These are phyloP conservation scores for Sciurus vulgaris DNA, from an alignment of 2,797 vertebrate species.

Conservation along the genomic window DNA sequence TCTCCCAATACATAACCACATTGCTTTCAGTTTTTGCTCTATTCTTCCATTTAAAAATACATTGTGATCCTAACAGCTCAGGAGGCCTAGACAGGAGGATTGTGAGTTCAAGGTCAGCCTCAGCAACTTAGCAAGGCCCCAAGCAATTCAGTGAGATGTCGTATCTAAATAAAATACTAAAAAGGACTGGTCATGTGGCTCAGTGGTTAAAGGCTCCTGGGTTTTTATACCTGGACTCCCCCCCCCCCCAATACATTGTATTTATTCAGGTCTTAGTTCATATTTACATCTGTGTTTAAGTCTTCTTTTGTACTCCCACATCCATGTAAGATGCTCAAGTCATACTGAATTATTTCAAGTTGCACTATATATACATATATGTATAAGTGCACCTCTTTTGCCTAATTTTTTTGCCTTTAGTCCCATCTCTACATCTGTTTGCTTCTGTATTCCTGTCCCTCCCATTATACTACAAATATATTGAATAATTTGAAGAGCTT, in stretches of 20 bases:
- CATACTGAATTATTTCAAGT: slow-evolving; percentile 8
- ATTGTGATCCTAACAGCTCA: too few species aligned
- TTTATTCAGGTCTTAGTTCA: slow-evolving; percentile 12
- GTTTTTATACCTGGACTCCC: too few species aligned
- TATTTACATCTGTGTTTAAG: neutral
- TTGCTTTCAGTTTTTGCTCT: slow-evolving; percentile 24
- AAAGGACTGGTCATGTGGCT: too few species aligned
- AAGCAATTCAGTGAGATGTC: too few species aligned
- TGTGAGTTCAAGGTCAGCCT: too few species aligned
- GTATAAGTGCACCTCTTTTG: neutral
- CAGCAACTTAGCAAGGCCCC: too few species aligned
- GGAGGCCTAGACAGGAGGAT: too few species aligned
- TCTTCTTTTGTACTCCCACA: neutral
- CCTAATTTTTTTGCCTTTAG: neutral
- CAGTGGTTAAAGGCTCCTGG: too few species aligned
- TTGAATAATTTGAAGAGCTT: slow-evolving; percentile 20
- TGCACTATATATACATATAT: neutral
- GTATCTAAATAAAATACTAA: too few species aligned
- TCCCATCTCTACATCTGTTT: neutral
- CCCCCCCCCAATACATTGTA: neutral
- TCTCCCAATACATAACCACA: neutral
- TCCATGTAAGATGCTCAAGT: neutral
- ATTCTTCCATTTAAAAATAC: neutral
- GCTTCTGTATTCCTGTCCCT: neutral
- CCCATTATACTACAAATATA: neutral